Percentiles rank a stretch among this genome's conserved stretches.
phyloP scores from a whole-genome alignment of 2,888 invertebrate genomes.

The Pterostichus madidus region DNA sequence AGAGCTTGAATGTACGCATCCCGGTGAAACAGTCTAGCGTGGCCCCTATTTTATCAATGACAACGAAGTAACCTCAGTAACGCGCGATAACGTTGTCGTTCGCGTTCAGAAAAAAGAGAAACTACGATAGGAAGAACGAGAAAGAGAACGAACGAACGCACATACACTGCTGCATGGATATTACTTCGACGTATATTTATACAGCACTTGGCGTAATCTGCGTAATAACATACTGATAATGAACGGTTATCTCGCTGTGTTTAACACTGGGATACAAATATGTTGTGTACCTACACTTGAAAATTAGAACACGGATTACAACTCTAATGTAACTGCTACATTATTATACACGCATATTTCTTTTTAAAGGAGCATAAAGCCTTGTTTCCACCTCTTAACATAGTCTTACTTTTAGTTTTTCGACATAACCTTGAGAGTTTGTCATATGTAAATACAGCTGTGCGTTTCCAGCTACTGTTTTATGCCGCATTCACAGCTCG shows the following conservation, averaged over 20 bases:
- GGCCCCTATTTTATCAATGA: slow-evolving; percentile 11
- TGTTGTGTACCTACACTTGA: no score
- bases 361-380: no score
- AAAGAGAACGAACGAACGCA: neutral
- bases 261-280: neutral
- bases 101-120: neutral
- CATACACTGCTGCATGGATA: neutral
- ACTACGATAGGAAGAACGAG: neutral
- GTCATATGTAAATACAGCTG: no score
- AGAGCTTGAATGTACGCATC: neutral
- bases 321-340: no score
- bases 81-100: neutral
- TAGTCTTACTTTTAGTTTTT: no score
- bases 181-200: neutral
- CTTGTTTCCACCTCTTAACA: no score
- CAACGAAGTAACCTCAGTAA: slow-evolving; percentile 1
- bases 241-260: neutral
- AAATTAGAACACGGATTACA: neutral
- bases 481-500: no score
- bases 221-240: slow-evolving; percentile 11
- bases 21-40: neutral
- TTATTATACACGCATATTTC: no score
- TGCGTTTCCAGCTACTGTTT: no score
- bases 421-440: no score
- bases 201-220: neutral